phyloP scores from a whole-genome alignment of 2,797 vertebrate genomes.

The Mionectes olivaceus region DNA sequence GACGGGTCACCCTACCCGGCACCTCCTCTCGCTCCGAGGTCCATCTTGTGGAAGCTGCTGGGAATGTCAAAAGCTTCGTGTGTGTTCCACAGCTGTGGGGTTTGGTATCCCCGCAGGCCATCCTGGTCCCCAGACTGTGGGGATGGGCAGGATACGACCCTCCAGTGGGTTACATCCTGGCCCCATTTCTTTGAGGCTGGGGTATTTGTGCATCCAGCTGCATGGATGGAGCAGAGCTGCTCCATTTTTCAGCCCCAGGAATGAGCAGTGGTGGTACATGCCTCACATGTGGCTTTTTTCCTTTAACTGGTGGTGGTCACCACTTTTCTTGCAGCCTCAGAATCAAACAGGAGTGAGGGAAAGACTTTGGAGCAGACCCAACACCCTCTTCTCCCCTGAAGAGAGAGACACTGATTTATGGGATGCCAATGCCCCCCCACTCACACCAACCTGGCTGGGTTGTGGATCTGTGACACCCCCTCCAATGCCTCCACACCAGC shows the following conservation, averaged over 20 bases:
- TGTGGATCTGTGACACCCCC: background rate
- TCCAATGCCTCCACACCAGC: rapidly evolving
- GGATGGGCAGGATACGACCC: background rate
- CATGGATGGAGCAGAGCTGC: background rate
- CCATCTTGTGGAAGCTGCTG: slow-evolving; percentile 75
- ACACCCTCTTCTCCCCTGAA: background rate
- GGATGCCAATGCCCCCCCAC: background rate
- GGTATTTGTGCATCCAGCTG: background rate
- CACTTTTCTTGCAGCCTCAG: background rate
- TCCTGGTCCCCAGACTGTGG: rapidly evolving
- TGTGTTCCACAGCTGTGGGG: rapidly evolving
- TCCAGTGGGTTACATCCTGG: rapidly evolving
- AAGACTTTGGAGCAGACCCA: background rate
- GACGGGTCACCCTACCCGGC: background rate
- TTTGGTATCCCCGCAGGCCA: background rate
- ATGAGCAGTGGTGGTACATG: background rate
- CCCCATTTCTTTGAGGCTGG: rapidly evolving
- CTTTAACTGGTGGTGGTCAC: background rate
- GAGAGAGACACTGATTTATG: background rate
- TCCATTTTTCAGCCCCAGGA: background rate
- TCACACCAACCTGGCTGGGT: rapidly evolving
- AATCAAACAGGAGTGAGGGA: background rate
- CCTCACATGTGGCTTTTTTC: background rate
- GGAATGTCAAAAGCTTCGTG: slow-evolving; percentile 30
- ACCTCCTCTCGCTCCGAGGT: slow-evolving; percentile 61